Percentiles rank a stretch among this genome's conserved stretches.
phyloP scores from a whole-genome alignment of 2,113 vertebrate species.

The Rhea americana region DNA sequence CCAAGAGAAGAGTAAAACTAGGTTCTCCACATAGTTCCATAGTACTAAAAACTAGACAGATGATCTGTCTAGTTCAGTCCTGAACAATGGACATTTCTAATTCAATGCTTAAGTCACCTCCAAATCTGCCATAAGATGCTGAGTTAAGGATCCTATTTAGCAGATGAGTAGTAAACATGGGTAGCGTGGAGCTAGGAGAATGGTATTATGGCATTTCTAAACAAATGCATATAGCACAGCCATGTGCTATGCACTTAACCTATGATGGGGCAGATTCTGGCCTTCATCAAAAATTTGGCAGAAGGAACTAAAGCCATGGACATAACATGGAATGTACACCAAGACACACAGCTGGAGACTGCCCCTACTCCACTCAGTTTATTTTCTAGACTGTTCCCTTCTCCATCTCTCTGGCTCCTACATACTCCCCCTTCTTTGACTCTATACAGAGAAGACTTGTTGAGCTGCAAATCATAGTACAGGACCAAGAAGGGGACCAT shows the following conservation, averaged over 20 bases:
- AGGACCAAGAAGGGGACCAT: neutral
- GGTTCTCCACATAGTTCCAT: neutral
- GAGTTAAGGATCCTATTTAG: neutral
- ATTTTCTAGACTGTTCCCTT: neutral
- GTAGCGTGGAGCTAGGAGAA: neutral
- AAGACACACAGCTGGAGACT: neutral
- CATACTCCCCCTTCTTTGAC: neutral
- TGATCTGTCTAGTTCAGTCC: neutral
- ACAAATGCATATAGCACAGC: neutral
- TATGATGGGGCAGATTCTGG: neutral
- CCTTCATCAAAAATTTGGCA: neutral
- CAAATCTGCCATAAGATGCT: accelerated
- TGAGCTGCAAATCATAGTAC: neutral
- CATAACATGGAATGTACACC: accelerated
- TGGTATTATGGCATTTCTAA: neutral
- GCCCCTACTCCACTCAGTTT: neutral
- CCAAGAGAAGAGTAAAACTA: neutral
- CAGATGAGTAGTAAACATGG: neutral
- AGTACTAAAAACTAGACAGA: no score
- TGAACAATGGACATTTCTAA: neutral
- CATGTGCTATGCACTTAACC: neutral
- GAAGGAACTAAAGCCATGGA: neutral
- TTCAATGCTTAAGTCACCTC: neutral
- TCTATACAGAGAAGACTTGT: neutral
- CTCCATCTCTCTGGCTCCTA: neutral